Evolutionary conservation across 1,140 invertebrate genomes (phyloP), one percentile per base, ranked within the genome.

Genomic region (Macrobrachium nipponense): DNA sequence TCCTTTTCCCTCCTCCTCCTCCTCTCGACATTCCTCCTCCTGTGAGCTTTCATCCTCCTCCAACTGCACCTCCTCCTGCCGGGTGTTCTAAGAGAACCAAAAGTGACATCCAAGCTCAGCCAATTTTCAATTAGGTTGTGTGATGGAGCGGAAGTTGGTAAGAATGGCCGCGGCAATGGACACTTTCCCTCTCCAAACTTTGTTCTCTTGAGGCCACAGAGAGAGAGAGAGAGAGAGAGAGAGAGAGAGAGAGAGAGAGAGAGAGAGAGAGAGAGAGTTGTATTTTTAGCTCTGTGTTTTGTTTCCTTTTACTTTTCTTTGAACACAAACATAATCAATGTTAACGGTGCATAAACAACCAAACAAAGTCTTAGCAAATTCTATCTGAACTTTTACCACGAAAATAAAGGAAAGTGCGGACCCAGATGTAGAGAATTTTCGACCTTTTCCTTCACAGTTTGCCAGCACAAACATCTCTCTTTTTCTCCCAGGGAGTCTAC

Each of bases 91-190:
- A 51, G 51, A 51, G 51, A 51, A 51, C 20, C 66, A 23, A 70
- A 36, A 70, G n/a, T 70, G 66, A 70, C 66, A 70, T 36, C 66
- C 66, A 70, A n/a, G 66, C 66, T 70, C 66, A 15, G 66, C 66
- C 66, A 70, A 70, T 70, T 70, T 70, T 70, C 66, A 70, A 70
- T 70, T 70, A 70, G 66, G 23, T 70, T 36, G 66, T 18, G 66
- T 36, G 66, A 70, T 70, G 36, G 66, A 70, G 66, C 66, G 66
- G 66, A 70, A 70, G 20, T 70, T 70, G 66, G 66, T 70, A 70
- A 70, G 66, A 70, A 70, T 70, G 36, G 66, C 66, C 66, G 5
- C 15, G 20, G 66, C 66, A 70, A 70, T 70, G 66, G 66, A 70
- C 66, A 70, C 66, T 70, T 70, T 70, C 66, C 20, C n/a, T 51